phyloP scores from a whole-genome alignment of 2,797 vertebrate genomes.

The Myripristis jacobus region DNA sequence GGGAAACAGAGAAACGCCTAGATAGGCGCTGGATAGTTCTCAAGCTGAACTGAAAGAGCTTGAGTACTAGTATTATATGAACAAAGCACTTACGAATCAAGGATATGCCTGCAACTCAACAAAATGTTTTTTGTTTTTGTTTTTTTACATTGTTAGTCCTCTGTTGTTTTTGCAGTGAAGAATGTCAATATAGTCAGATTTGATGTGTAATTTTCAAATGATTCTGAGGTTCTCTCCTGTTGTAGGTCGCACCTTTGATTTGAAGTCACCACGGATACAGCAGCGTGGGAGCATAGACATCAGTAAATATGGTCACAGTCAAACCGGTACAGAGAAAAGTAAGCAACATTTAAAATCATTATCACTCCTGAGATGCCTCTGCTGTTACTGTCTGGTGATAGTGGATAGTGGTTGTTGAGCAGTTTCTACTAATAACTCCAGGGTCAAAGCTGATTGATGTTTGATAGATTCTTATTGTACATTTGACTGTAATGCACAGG shows the following conservation, averaged over 20 bases:
- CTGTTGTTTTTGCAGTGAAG: background rate
- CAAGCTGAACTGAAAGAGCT: no score
- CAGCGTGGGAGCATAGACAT: conserved; percentile 77
- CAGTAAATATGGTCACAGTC: conserved; percentile 78
- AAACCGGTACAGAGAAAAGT: conserved; percentile 78
- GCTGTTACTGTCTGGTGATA: background rate
- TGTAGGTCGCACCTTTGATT: conserved; percentile 77
- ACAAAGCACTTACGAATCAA: no score
- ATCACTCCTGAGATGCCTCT: background rate
- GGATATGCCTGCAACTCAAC: no score
- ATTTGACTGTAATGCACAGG: no score
- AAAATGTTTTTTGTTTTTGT: no score
- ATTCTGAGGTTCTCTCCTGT: conserved; percentile 35
- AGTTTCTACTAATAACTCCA: background rate
- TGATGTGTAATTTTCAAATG: background rate
- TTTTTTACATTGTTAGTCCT: no score
- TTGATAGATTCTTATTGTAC: no score
- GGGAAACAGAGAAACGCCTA: no score
- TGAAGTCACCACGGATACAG: conserved; percentile 75
- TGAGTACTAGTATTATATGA: no score
- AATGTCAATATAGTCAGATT: background rate
- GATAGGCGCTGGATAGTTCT: no score
- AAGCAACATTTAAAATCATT: conserved; percentile 40
- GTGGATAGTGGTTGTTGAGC: background rate
- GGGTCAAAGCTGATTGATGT: no score